Base-by-base conservation (phyloP, 2,113 vertebrate genomes). In the Psilopogon haemacephalus region DNA sequence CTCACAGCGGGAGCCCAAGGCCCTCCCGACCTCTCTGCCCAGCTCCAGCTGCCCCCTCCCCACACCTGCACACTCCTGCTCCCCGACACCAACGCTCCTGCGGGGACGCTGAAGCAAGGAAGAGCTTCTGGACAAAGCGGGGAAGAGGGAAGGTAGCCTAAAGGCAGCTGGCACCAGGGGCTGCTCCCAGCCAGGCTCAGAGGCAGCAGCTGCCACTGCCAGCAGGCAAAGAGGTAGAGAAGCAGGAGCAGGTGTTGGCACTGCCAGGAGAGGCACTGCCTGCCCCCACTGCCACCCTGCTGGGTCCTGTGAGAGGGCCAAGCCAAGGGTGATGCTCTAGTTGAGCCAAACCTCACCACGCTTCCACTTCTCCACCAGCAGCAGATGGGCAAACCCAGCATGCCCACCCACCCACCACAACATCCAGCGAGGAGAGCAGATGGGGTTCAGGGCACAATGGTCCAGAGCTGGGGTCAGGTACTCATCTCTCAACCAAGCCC, bases 81-180 rank as follows among this genome's bases (percentile, higher is more conserved):
- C 60, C 54, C 52, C 58, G 18, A 3, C 0, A 5, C 32, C 90
- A 42, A 56, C 3, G 0, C 26, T 30, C 26, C 23, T 1, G 9
- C 48, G 24, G 84, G 42, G 50, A 27, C 48, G 3, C 12, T 28
- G 4, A 19, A 33, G 28, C 19, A 38, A 30, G 68, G 62, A 70
- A 74, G 67, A 87, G 62, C 20, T 75, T 33, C 73, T 0, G 1
- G 70, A 33, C 5, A 3, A 27, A 9, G 73, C 4, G 4, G 62
- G 54, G 58, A 15, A n/a, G 63, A 37, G 48, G 59, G 58, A 55
- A 67, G 42, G 64, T 1, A 12, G 68, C 64, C 21, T 1, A 1
- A 10, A 68, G 59, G 80, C 65, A 59, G 68, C 75, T 65, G 93
- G 81, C 80, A 65, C 38, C 0, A 1, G 64, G 55, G 81, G 65